phyloP scores from a whole-genome alignment of 2,888 invertebrate species.

The Cephus rjabovi region DNA sequence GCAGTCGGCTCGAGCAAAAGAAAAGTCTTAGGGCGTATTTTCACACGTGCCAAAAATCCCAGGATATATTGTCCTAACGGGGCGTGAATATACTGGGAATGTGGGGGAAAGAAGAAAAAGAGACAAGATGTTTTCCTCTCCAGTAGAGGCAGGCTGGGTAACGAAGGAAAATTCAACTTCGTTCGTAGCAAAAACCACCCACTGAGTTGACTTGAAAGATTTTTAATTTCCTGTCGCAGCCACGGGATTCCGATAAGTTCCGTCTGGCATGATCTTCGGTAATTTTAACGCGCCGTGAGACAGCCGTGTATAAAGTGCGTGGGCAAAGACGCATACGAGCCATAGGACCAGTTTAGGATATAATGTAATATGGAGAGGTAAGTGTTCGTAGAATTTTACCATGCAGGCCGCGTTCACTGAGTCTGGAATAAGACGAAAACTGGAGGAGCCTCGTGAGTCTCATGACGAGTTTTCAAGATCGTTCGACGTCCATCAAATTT shows the following conservation, averaged over 20 bases:
- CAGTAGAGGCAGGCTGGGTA: not conserved
- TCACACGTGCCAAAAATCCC: not conserved
- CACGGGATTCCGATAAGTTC: not conserved
- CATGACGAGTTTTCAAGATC: not conserved
- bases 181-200: not conserved
- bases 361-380: not conserved
- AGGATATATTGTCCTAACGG: not conserved
- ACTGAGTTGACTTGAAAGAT: not conserved
- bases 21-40: not conserved
- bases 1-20: not conserved
- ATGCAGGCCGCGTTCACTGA: not conserved
- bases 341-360: not conserved
- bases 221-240: not conserved
- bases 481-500: not conserved
- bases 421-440: not conserved
- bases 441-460: not conserved
- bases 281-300: not conserved
- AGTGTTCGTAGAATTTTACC: not conserved
- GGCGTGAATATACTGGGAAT: not conserved
- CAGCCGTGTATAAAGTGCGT: not conserved
- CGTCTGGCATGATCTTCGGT: not conserved
- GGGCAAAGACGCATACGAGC: not conserved
- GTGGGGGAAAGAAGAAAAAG: not conserved
- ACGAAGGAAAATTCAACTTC: not conserved
- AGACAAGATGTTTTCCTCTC: not conserved